A percentile compares a stretch with the other conserved stretches of the same genome.
phyloP scores from a whole-genome alignment of 2,797 vertebrate genomes.

The Tapera naevia region DNA sequence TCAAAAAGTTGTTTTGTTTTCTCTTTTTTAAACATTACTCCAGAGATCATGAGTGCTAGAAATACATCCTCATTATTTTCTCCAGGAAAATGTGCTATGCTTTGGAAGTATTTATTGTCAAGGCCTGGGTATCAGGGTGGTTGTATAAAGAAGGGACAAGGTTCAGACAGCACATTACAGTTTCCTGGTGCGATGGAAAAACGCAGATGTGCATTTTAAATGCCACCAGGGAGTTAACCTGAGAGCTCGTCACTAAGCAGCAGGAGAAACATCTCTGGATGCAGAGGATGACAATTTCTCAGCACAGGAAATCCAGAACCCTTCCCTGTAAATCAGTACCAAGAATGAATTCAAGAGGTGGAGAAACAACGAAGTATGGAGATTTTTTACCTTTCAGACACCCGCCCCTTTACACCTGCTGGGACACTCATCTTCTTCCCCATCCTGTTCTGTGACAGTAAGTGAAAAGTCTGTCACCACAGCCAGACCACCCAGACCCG shows the following conservation, averaged over 20 bases:
- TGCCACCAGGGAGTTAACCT: background rate
- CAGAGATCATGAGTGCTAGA: background rate
- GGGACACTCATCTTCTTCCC: background rate
- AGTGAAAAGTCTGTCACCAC: background rate
- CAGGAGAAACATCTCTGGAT: background rate
- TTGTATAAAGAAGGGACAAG: background rate
- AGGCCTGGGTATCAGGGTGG: rapidly evolving
- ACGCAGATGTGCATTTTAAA: conserved; percentile 25
- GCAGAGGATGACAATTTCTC: background rate
- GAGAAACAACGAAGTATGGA: background rate
- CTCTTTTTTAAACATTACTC: background rate
- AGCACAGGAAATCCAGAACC: background rate
- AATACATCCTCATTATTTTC: background rate
- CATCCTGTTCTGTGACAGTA: rapidly evolving
- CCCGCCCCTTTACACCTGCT: background rate
- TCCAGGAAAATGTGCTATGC: background rate
- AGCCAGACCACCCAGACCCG: background rate
- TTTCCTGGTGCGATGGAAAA: background rate
- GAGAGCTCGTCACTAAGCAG: background rate
- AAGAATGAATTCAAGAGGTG: background rate
- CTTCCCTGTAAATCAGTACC: background rate
- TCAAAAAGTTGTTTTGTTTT: background rate
- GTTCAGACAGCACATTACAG: background rate
- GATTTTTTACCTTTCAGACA: background rate
- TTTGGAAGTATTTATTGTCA: background rate